Percentiles rank a stretch among this genome's conserved stretches.
These are phyloP conservation scores for Saturnia japonica DNA, from an alignment of 2,888 invertebrate species.

Conservation along the genomic window DNA sequence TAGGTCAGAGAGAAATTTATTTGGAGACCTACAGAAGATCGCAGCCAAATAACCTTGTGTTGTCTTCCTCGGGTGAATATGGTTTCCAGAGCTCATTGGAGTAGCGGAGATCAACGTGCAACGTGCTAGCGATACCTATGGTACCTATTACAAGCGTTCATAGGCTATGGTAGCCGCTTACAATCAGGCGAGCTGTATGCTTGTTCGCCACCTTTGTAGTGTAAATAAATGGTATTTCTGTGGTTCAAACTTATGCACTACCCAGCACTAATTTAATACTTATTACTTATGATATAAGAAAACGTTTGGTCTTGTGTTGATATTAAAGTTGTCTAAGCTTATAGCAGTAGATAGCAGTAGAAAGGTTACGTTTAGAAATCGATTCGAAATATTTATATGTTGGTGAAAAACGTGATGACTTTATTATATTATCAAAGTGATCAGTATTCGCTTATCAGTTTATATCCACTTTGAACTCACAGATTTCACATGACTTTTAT, in stretches of 20 bases:
- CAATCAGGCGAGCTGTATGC: no score
- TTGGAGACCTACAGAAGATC: no score
- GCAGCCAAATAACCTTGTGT: no score
- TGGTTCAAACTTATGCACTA: neutral
- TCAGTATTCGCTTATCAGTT: neutral
- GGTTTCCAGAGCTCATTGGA: no score
- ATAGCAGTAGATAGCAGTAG: neutral
- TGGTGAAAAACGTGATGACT: neutral
- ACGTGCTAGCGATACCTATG: no score
- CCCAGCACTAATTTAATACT: neutral
- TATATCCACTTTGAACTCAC: neutral
- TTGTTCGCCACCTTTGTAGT: no score
- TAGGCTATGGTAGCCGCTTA: no score
- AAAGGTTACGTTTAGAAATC: slow-evolving; percentile 1
- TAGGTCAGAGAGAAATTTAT: no score
- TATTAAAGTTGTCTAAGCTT: neutral
- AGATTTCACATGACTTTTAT: neutral
- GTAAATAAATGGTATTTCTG: neutral
- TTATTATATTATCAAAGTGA: neutral
- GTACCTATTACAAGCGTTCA: no score
- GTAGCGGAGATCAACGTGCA: no score
- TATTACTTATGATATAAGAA: no score
- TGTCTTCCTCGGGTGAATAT: no score
- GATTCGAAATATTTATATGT: neutral
- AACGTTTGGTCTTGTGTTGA: neutral